A percentile compares a stretch with the other conserved stretches of the same genome.
Evolutionary conservation across 2,113 vertebrate genomes (phyloP).

Genomic region (Strigops habroptila): DNA sequence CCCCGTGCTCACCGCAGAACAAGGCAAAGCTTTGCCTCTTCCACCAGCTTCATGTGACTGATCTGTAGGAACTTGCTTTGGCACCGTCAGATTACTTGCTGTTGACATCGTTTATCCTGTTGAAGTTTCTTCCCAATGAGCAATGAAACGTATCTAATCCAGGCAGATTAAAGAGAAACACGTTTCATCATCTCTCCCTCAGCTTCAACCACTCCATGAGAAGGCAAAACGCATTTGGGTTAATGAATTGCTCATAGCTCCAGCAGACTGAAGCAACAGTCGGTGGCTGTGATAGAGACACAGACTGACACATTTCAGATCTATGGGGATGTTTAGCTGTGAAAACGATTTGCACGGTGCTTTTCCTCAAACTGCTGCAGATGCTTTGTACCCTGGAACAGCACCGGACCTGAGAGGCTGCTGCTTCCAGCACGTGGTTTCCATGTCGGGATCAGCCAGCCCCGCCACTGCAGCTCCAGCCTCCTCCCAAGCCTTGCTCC

Average conservation of each 20-base stretch:
- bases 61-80: constrained; percentile 58
- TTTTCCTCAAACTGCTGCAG: not conserved
- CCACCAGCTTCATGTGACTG: not conserved
- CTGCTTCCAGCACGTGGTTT: not conserved
- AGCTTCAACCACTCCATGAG: not conserved
- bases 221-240: not conserved
- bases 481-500: not conserved
- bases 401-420: not conserved
- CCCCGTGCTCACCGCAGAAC: not conserved
- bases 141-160: constrained; percentile 45
- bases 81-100: constrained; percentile 53
- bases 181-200: constrained; percentile 9
- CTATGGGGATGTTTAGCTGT: not conserved
- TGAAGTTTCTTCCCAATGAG: constrained; percentile 28
- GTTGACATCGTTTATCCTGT: constrained; percentile 40
- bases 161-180: constrained; percentile 44
- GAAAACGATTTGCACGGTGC: not conserved
- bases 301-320: not conserved
- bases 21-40: not conserved
- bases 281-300: not conserved
- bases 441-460: not conserved
- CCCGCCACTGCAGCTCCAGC: not conserved
- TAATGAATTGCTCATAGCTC: not conserved
- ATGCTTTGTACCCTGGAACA: not conserved
- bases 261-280: not conserved